Base-by-base conservation (phyloP, 2,113 vertebrate genomes). In the Sula dactylatra region DNA sequence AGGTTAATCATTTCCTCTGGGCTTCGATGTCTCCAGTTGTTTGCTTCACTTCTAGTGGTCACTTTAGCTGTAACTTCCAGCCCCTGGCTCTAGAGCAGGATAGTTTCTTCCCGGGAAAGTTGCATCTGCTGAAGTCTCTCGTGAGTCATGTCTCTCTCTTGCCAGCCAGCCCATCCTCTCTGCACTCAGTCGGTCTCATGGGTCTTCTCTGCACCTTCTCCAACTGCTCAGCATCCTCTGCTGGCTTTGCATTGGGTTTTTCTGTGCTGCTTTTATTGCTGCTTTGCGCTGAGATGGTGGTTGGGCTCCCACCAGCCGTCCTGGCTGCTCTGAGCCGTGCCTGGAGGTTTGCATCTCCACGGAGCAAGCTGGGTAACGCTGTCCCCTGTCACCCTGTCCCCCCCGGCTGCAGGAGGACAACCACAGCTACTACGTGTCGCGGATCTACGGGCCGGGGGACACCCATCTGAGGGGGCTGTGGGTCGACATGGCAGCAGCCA, bases 351-450 rank as follows among this genome's bases (percentile, higher is more conserved):
- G 36, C 25, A 3, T 5, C 34, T 29, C 74, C 27, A 0, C 1
- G 5, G 27, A 17, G 61, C 21, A 1, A 11, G 21, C 4, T 14
- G 16, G 32, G 55, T 50, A 12, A 49, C 2, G 1, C 25, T 8
- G 54, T 50, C 25, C n/a, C 42, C 19, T 58, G 79, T 89, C 85
- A 9, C 55, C n/a, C 55, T 9, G 7, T 16, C 79, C 54, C 91
- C 71, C 71, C 10, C 1, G 49, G 25, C 64, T 3, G 10, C 96
- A 99, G 99, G 98, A 99, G 96, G 99, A 99, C 96, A 98, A 99
- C 81, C 98, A 99, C 91, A 98, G 78, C 93, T 99, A 99, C 93
- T 99, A 99, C 74, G 96, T 98, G 82, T 99, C 99, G 36, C 98
- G 98, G 65, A 94, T 98, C 56, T 99, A 98, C 6, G 99, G 99